phyloP scores from a whole-genome alignment of 23 tunicate species.

The Styela plicata region DNA sequence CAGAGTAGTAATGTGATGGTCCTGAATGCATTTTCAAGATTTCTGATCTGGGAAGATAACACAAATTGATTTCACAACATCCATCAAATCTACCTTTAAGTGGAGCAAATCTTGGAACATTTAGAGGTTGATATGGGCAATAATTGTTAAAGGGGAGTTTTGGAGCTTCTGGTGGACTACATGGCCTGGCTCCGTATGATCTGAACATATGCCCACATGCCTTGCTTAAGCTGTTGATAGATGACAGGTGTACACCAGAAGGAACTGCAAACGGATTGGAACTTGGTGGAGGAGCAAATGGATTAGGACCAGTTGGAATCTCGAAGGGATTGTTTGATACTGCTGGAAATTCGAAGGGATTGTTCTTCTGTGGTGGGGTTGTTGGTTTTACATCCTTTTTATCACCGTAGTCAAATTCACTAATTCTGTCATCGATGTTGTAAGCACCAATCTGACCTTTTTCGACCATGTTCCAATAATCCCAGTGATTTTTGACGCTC shows the following conservation, averaged over 20 bases:
- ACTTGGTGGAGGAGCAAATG: neutral
- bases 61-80: slow-evolving; percentile 73
- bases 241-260: neutral
- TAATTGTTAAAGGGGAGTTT: neutral
- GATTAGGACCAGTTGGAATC: neutral
- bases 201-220: slow-evolving; percentile 15
- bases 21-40: slow-evolving; percentile 40
- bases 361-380: neutral
- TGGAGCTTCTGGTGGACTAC: neutral
- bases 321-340: neutral
- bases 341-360: neutral
- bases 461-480: slow-evolving; percentile 24
- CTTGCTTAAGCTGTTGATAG: neutral
- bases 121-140: slow-evolving; percentile 47
- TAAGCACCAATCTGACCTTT: slow-evolving; percentile 20
- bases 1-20: slow-evolving; percentile 36
- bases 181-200: slow-evolving; percentile 23
- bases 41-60: slow-evolving; percentile 51
- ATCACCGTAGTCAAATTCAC: neutral
- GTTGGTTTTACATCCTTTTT: neutral
- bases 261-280: neutral
- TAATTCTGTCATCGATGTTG: slow-evolving; percentile 8
- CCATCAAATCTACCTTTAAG: slow-evolving; percentile 74
- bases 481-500: slow-evolving; percentile 14
- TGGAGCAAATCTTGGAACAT: slow-evolving; percentile 48